Evolutionary conservation across 2,888 invertebrate genomes (phyloP), one percentile per base, ranked within the genome.

Genomic region (Conistra vaccinii): DNA sequence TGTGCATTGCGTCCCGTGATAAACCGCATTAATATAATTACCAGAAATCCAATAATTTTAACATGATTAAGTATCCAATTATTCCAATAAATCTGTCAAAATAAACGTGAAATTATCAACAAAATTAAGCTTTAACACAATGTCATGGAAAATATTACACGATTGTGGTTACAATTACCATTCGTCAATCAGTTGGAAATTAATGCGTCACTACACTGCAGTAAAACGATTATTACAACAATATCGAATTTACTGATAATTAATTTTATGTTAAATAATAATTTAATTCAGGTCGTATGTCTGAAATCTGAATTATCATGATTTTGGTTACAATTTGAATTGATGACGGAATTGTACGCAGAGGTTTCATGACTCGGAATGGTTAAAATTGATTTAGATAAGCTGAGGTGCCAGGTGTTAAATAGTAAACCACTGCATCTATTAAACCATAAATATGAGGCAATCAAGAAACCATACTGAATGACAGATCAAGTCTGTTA

Each of bases 181-280:
- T 71, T 70, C 62, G 76, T 62, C 84, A 66, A 81, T 82, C 69
- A 60, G 66, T 39, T 60, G 67, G 45, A 69, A 84, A 80, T 84
- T 48, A 84, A 74, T 74, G 81, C 62, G 58, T 69, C 66, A 69
- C 53, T 39, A 20, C 60, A 70, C 48, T 68, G 62, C 80, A 80
- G 80, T 42, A 17, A 32, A 62, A 69, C 80, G 12, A 61, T 66
- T 53, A 61, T 55, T 61, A 67, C 60, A 55, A 62, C 51, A 66
- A 80, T 55, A 57, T 73, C 45, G 45, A 73, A 67, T 73, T 65
- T 57, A 61, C 35, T 57, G 32, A 61, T 14, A 26, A 69, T 83
- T 61, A 39, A 79, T 73, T 51, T 55, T 5, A 71, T 71, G 51
- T 45, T 63, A 53, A 48, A 62, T 48, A 68, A 67, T 48, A 42